A percentile compares a stretch with the other conserved stretches of the same genome.
These are phyloP conservation scores for Aspidiotus rigidus DNA, from an alignment of 2,888 invertebrate genomes.

Conservation along the genomic window DNA sequence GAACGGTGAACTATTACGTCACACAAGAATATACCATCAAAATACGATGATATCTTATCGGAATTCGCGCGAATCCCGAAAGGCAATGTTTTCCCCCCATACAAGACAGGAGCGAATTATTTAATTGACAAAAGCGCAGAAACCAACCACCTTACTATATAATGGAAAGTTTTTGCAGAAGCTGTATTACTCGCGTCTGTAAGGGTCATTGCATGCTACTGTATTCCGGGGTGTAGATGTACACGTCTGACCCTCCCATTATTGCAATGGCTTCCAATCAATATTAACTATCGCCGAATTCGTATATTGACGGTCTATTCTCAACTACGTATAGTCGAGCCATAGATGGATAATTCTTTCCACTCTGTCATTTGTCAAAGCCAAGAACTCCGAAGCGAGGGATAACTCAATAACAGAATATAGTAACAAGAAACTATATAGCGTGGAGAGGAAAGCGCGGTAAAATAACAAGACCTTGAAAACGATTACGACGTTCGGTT, in stretches of 20 bases:
- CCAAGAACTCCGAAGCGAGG: constrained; percentile 6
- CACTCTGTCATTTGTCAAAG: constrained; percentile 29
- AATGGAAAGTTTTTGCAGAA: constrained; percentile 26
- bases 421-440: background rate
- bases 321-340: constrained; percentile 6
- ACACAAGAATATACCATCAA: no score
- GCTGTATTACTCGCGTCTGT: constrained; percentile 21
- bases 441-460: background rate
- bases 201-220: constrained; percentile 23
- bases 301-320: constrained; percentile 22
- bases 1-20: no score
- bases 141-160: constrained; percentile 9
- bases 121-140: no score
- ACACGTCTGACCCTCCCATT: constrained; percentile 33
- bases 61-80: no score
- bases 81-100: no score
- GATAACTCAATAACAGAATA: constrained; percentile 8
- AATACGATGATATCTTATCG: no score
- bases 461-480: constrained; percentile 1
- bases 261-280: constrained; percentile 35
- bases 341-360: constrained; percentile 23
- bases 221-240: constrained; percentile 29
- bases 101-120: no score
- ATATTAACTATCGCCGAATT: constrained; percentile 30
- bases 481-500: background rate